Evolutionary conservation across 2,113 vertebrate genomes (phyloP).

Genomic region (Cottus gobio): DNA sequence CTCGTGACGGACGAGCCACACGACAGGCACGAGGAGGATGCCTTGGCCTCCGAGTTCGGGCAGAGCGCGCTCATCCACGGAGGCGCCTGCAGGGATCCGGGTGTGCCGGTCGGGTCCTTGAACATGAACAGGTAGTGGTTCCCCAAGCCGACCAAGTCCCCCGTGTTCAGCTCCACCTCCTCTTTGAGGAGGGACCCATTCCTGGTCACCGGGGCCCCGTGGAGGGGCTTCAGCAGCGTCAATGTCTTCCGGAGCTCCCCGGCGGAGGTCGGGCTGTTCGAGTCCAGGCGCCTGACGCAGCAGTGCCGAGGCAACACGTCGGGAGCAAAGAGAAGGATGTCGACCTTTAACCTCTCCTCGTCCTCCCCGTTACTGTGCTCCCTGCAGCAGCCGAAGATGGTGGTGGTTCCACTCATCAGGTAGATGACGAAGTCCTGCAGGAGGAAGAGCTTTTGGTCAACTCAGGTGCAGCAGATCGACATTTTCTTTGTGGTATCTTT

Average conservation of each 20-base stretch:
- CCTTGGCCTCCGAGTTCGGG: slow-evolving; percentile 40
- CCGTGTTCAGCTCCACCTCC: slow-evolving; percentile 76
- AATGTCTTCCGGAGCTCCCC: slow-evolving; percentile 58
- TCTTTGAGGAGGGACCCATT: slow-evolving; percentile 78
- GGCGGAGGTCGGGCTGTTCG: slow-evolving; percentile 12
- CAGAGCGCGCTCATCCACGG: slow-evolving; percentile 77
- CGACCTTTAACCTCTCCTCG: slow-evolving; percentile 78
- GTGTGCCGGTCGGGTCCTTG: slow-evolving; percentile 80
- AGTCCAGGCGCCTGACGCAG: slow-evolving; percentile 76
- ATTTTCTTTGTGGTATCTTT: neutral
- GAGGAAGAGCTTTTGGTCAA: neutral
- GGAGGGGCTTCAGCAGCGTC: slow-evolving; percentile 77
- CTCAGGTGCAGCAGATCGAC: neutral
- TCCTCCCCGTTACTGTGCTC: slow-evolving; percentile 76
- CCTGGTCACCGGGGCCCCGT: slow-evolving; percentile 77
- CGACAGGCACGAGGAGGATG: slow-evolving; percentile 52
- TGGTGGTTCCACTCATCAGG: slow-evolving; percentile 79
- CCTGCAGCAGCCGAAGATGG: slow-evolving; percentile 80
- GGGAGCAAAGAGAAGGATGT: slow-evolving; percentile 83
- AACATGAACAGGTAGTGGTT: slow-evolving; percentile 86
- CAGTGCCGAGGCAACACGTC: slow-evolving; percentile 85
- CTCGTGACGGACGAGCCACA: slow-evolving; percentile 59
- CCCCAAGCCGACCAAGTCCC: slow-evolving; percentile 84
- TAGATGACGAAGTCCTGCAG: slow-evolving; percentile 85
- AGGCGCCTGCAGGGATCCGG: slow-evolving; percentile 58